Evolutionary conservation across 64 coral and sea anemone species (phyloP), one percentile per base, ranked within the genome.

Genomic region (Orbicella faveolata): DNA sequence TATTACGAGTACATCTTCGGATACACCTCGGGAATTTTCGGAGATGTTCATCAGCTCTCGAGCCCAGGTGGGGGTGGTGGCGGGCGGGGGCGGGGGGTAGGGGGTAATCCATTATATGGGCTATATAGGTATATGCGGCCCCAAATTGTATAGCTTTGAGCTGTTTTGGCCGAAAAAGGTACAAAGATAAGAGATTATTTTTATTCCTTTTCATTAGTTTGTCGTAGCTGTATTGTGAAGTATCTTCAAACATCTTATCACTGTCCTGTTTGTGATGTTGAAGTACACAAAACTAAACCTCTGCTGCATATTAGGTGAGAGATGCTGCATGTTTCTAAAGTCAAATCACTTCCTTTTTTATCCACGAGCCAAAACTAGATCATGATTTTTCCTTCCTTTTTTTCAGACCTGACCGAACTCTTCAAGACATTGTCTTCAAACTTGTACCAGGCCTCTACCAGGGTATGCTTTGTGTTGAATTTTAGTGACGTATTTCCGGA

Each of bases 201-300:
- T 34, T 44, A 30, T 30, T 79, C 12, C 36, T 90, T 26, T 83
- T 83, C 11, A 48, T 48, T 20, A 91, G 89, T 91, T 81, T 91
- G 89, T 81, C 75, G 89, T 55, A 91, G 89, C 23, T 91, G 89
- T 34, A 90, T 90, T 51, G 76, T 90, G 34, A 63, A 79, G 33
- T 90, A 79, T 65, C 79, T 90, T 10, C 73, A 90, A 33, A 75
- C 34, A 44, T 81, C 63, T 2, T 90, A 52, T 57, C 77, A 83
- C 57, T 90, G 89, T 74, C 89, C 89, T 9, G 89, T 91, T 39
- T 91, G 89, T 77, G 89, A 91, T 63, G 81, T 54, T 44, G 89
- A 91, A 91, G 77, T 91, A 16, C 89, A 91, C 53, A 91, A 91
- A 30, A 91, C 89, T 64, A 91, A 81, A 51, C 89, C 89, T 8